Base-by-base conservation (phyloP, 2,888 invertebrate species). In the Lithophane socia region DNA sequence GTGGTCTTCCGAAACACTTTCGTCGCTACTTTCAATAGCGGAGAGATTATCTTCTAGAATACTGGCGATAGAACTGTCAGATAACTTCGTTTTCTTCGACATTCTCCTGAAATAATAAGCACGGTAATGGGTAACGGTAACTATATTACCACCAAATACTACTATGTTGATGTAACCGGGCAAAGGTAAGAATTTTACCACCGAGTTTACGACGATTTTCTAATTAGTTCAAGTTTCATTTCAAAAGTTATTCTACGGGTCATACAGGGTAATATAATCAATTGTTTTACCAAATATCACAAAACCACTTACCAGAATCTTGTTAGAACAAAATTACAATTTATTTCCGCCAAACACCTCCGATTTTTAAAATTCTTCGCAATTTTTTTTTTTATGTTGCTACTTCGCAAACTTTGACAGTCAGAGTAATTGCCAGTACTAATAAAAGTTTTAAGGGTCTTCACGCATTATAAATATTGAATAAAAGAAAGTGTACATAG, bases 101-200 rank as follows among this genome's bases (percentile, higher is more conserved):
- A 58, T 69, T 58, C 58, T 69, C 37, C 68, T 68, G 68, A 29
- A 29, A 29, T 29, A 29, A 29, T 29, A 29, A 29, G 29, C 29
- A 29, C 29, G 1, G 29, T 29, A 68, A 56, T 69, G 56, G 69
- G n/a, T 69, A 69, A 58, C 4, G 69, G 69, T 69, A 58, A 69
- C 69, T 69, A 56, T 58, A 69, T 69, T 69, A 58, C 69, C 69
- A n/a, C 69, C 69, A 69, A 69, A 68, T 8, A 69, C 44, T 44
- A 56, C 18, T 0, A 69, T 5, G 69, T 69, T 69, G 0, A 0
- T 1, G 16, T 58, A 44, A 69, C 69, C 69, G 69, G 24, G 69
- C 69, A 44, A 69, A 10, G 69, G 58, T 69, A 69, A 69, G 58
- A 69, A 24, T 69, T n/a, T 69, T 44, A 58, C 69, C 69, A 69